A percentile compares a stretch with the other conserved stretches of the same genome.
Conservation (phyloP, 2,797 vertebrate genomes). For the Carapus acus region DNA sequence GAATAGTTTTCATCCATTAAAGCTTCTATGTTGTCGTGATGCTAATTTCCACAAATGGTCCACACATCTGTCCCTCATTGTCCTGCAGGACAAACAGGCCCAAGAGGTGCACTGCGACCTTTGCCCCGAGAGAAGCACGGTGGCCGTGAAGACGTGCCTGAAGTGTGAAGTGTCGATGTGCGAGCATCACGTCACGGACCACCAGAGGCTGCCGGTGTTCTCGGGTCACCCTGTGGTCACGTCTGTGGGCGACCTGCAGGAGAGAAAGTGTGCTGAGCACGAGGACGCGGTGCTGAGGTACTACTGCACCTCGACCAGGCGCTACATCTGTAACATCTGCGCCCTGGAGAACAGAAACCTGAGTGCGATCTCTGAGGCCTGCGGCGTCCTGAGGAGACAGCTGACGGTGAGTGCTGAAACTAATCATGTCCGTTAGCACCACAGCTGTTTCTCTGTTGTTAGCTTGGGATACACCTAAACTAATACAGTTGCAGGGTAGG, state of each 20-base stretch:
- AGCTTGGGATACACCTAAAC: no score
- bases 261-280: slow-evolving; percentile 58
- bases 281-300: slow-evolving; percentile 52
- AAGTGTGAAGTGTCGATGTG: slow-evolving; percentile 66
- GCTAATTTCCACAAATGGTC: neutral
- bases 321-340: slow-evolving; percentile 63
- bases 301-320: slow-evolving; percentile 55
- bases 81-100: slow-evolving; percentile 19
- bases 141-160: slow-evolving; percentile 52
- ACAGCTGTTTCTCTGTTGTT: no score
- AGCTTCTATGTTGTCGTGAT: no score
- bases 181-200: slow-evolving; percentile 46
- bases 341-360: slow-evolving; percentile 44
- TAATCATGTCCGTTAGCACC: no score
- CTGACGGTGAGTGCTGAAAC: slow-evolving; percentile 62
- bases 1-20: no score
- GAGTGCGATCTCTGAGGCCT: slow-evolving; percentile 23
- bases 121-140: slow-evolving; percentile 24
- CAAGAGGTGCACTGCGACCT: slow-evolving; percentile 53
- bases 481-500: no score
- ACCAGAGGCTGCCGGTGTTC: slow-evolving; percentile 52
- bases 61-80: neutral
- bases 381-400: slow-evolving; percentile 36
- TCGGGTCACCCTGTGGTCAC: slow-evolving; percentile 55
- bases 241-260: slow-evolving; percentile 45